Base-by-base conservation (phyloP, 53 echinoderm and acorn worm species). In the Antedon mediterranea region DNA sequence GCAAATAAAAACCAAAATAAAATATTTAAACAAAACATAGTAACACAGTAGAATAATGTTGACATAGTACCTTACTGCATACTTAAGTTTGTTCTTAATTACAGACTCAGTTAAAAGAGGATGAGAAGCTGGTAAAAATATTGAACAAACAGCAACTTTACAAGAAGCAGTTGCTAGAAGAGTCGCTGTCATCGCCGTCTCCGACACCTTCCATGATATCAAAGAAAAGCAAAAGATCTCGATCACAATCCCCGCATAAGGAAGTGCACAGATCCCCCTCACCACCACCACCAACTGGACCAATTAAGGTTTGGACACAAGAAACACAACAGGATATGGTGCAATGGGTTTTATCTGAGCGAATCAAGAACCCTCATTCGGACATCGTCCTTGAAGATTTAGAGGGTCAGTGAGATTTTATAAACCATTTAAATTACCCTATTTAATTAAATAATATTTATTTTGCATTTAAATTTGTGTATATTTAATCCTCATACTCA, bases 341-440 rank as follows among this genome's bases (percentile, higher is more conserved):
- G 5, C 81, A 86, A 30, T 80, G 85, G 18, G 85, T 85, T 73
- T 75, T 26, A 32, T 33, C 74, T n/a, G 42, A 34, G 28, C 31
- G 57, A 11, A 32, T 32, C 28, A 6, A 0, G 28, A n/a, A 14
- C 72, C 70, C 34, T 32, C 74, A 75, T 0, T 30, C 85, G 28
- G 92, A 92, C 83, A 43, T 98, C 70, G 86, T 89, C 33, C 81
- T 98, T 2, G 92, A 98, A 78, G 98, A 98, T 83, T 78, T 98
- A 13, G 98, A 98, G 81, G 90, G 98, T 92, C 79, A 73, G 84
- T 4, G 37, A 37, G 37, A 11, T 37, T 37, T 37, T 37, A 6
- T 11, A 37, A 37, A 37, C 37, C 37, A 6, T n/a, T n/a, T n/a
- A n/a, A n/a, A n/a, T n/a, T n/a, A n/a, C n/a, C n/a, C n/a, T n/a